Evolutionary conservation across 2,797 vertebrate genomes (phyloP).

Genomic region (Pangasius sanitwongsei): DNA sequence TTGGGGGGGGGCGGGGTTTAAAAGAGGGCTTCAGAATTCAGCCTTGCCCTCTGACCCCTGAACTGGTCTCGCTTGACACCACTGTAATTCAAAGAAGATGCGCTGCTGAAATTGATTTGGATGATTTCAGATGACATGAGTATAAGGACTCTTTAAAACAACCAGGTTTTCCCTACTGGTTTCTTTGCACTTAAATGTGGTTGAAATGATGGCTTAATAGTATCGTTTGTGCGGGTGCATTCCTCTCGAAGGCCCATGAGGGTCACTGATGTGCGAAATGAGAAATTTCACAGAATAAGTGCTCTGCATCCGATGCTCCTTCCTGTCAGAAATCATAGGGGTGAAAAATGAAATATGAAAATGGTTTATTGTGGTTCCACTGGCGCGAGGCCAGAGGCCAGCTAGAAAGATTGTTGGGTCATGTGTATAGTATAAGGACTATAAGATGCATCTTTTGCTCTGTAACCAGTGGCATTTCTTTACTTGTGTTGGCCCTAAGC

Average conservation of each 20-base stretch:
- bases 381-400: constrained; percentile 10
- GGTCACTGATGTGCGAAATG: constrained; percentile 73
- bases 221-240: constrained; percentile 58
- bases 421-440: neutral
- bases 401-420: constrained; percentile 11
- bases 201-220: constrained; percentile 71
- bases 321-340: constrained; percentile 56
- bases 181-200: constrained; percentile 57
- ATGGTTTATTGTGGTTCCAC: constrained; percentile 42
- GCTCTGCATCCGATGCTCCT: constrained; percentile 68
- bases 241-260: constrained; percentile 60
- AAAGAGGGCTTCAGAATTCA: constrained; percentile 7
- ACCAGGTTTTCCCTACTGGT: constrained; percentile 48
- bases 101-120: constrained; percentile 38
- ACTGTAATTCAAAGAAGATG: constrained; percentile 13
- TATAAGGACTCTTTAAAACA: constrained; percentile 41
- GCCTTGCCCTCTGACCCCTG: constrained; percentile 36
- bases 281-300: constrained; percentile 76
- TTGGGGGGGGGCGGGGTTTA: neutral
- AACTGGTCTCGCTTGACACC: constrained; percentile 22
- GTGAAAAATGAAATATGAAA: constrained; percentile 56
- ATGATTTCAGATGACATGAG: constrained; percentile 36
- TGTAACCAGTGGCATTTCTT: neutral
- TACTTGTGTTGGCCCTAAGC: neutral
- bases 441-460: neutral